These are phyloP conservation scores for Lycopodina hypogea DNA, from an alignment of 37 sponge, comb jelly and placozoan species.

Conservation along the genomic window DNA sequence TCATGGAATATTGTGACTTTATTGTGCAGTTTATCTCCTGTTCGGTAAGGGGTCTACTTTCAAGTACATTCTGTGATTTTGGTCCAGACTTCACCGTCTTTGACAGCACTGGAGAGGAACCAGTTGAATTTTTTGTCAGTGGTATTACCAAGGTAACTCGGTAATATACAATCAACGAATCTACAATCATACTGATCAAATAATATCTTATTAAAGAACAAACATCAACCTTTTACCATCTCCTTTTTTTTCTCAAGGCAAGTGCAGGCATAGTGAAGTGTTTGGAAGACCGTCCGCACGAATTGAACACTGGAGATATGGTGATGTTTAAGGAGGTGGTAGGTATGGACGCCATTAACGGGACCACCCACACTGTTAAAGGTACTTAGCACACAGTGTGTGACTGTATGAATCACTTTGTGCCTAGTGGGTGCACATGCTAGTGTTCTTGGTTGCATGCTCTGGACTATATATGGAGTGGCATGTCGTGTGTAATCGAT, in stretches of 20 bases:
- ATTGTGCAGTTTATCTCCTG: constrained; percentile 75
- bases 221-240: too few relatives aligned
- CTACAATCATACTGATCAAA: too few relatives aligned
- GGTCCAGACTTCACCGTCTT: constrained; percentile 80
- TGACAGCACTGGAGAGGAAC: constrained; percentile 87
- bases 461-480: background rate
- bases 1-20: background rate
- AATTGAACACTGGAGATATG: constrained; percentile 73
- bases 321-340: constrained; percentile 85
- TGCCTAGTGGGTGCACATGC: background rate
- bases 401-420: background rate
- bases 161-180: too few relatives aligned
- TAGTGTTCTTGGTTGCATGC: constrained; percentile 1
- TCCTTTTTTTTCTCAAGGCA: constrained; percentile 33
- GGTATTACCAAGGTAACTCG: constrained; percentile 77
- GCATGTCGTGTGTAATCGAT: too few relatives aligned
- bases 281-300: constrained; percentile 71
- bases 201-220: background rate
- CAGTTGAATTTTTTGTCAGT: constrained; percentile 70
- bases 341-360: constrained; percentile 90
- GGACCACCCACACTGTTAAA: constrained; percentile 54
- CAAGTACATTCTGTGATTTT: constrained; percentile 90
- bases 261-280: constrained; percentile 78
- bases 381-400: constrained; percentile 27
- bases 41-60: constrained; percentile 78